A percentile compares a stretch with the other conserved stretches of the same genome.
These are phyloP conservation scores for Antechinus flavipes DNA, from an alignment of 2,113 vertebrate genomes.

Conservation along the genomic window DNA sequence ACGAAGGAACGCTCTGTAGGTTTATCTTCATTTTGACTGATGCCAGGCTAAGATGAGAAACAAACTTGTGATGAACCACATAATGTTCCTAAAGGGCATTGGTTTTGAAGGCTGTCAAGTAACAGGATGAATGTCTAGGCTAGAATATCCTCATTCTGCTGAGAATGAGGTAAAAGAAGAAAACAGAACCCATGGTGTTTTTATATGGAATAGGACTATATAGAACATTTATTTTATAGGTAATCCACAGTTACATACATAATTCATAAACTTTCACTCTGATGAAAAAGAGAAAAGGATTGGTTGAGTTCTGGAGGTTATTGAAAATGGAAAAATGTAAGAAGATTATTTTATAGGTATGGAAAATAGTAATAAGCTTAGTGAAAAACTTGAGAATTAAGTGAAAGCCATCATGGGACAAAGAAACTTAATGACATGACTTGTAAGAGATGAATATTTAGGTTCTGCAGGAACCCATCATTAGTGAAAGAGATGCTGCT, in stretches of 20 bases:
- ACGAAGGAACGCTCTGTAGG: constrained; percentile 16
- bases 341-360: neutral
- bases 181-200: neutral
- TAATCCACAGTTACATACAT: constrained; percentile 44
- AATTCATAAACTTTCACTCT: constrained; percentile 27
- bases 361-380: constrained; percentile 11
- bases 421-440: constrained; percentile 29
- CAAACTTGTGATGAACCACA: constrained; percentile 26
- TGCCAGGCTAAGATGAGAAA: constrained; percentile 41
- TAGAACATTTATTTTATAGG: constrained; percentile 17
- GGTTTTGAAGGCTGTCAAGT: constrained; percentile 44
- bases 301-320: neutral
- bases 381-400: constrained; percentile 19
- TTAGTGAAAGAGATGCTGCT: constrained; percentile 1
- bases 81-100: constrained; percentile 27
- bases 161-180: constrained; percentile 23
- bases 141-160: constrained; percentile 13
- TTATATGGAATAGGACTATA: neutral
- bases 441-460: constrained; percentile 6
- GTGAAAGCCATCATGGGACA: constrained; percentile 9
- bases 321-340: neutral
- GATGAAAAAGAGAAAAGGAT: constrained; percentile 11
- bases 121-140: constrained; percentile 35
- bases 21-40: constrained; percentile 40
- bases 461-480: constrained; percentile 1